Evolutionary conservation across 2,888 invertebrate genomes (phyloP).

Genomic region (Oligia latruncula): DNA sequence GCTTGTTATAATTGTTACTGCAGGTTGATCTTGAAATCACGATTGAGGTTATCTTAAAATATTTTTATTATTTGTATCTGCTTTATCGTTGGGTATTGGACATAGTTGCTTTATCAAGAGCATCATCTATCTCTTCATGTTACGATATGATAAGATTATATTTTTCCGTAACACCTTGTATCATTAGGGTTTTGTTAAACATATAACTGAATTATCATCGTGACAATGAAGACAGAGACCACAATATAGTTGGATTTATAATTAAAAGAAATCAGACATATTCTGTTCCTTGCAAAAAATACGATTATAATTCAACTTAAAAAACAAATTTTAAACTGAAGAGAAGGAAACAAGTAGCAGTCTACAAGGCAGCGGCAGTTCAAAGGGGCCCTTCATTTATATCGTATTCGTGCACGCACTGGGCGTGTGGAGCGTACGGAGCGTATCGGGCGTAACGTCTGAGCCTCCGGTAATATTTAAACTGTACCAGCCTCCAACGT

Average conservation of each 20-base stretch:
- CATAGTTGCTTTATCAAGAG: background rate
- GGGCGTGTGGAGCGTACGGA: constrained; percentile 17
- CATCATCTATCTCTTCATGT: background rate
- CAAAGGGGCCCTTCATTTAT: constrained; percentile 65
- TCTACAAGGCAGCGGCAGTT: constrained; percentile 30
- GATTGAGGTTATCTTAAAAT: background rate
- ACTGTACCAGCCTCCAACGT: constrained; percentile 57
- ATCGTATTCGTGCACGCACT: constrained; percentile 72
- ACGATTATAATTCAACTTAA: background rate
- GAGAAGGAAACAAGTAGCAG: constrained; percentile 1
- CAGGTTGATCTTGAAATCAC: background rate
- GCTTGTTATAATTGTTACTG: constrained; percentile 27
- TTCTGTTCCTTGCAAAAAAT: background rate
- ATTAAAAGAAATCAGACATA: background rate
- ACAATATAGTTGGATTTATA: background rate
- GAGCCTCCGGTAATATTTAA: constrained; percentile 65
- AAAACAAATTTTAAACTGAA: constrained; percentile 6
- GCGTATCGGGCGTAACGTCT: constrained; percentile 49
- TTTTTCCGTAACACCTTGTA: too few species aligned
- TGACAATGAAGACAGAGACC: background rate
- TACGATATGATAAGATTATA: background rate
- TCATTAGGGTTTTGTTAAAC: too few species aligned
- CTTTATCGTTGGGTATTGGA: background rate
- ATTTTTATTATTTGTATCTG: background rate
- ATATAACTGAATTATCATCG: background rate